Base-by-base conservation (phyloP, 1,140 invertebrate genomes). In the Melitaea cinxia region DNA sequence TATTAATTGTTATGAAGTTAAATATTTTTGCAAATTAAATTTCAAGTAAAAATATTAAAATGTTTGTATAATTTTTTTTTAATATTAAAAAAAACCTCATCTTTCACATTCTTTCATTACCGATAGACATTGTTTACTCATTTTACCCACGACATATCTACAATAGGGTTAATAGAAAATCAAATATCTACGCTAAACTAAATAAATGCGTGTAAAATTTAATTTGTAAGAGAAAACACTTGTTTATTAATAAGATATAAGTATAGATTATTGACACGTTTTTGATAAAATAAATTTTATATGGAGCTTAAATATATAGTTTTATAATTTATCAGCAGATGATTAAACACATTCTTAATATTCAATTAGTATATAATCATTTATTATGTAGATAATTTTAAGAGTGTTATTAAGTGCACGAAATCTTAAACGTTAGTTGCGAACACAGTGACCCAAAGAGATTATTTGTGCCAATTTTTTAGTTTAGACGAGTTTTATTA, bases 221-320 rank as follows among this genome's bases (percentile, higher is more conserved):
- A 19, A 12, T 47, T 23, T 23, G 0, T 7, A 9, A 24, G 19
- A 47, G 10, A 47, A 47, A 21, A 12, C 2, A 47, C 12, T 47
- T 17, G 42, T 47, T 21, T n/a, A 9, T 42, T 14, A 39, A 14
- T 39, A 33, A 37, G n/a, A 37, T 2, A 37, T 42, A 42, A 42
- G 37, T 4, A 47, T 24, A 47, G 21, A 47, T 24, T 47, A 47
- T 47, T 47, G 42, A 15, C 42, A 47, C 21, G 42, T 47, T 47
- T 42, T 47, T 12, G 5, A 47, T 47, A 47, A 47, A 19, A 47
- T 21, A 23, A 21, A 23, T 47, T 39, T 47, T 47, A 47, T 47
- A 47, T 23, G 1, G 12, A 17, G 14, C 14, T 39, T 9, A 33
- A 33, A 9, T 7, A 33, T 10, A 33, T 3, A 12, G 3, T 12